Conservation (phyloP, 1,140 invertebrate genomes). For the Brevipalpus yothersi region DNA sequence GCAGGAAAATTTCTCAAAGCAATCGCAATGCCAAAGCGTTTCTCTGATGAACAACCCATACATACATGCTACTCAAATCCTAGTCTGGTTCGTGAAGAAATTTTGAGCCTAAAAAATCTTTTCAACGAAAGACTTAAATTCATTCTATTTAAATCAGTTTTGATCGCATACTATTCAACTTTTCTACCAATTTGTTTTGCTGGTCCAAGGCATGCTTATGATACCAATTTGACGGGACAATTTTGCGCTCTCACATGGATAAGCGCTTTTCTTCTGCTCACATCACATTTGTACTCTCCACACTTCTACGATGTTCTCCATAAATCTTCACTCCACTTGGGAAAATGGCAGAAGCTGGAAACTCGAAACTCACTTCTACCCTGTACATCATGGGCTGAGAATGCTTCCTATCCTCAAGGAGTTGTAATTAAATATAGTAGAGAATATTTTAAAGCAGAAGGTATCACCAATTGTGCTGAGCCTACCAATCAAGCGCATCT, state of each 20-base stretch:
- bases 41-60: conserved; percentile 1
- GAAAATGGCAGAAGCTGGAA: conserved; percentile 51
- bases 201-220: conserved; percentile 56
- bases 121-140: conserved; percentile 70
- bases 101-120: conserved; percentile 51
- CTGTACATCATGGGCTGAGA: conserved; percentile 22
- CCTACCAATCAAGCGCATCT: conserved; percentile 53
- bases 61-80: conserved; percentile 24
- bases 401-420: conserved; percentile 15
- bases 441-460: conserved; percentile 49
- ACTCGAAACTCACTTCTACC: conserved; percentile 32
- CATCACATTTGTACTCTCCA: conserved; percentile 44
- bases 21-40: conserved; percentile 3
- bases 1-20: not conserved
- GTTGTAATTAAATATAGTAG: conserved; percentile 50
- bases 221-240: conserved; percentile 52
- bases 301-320: conserved; percentile 69
- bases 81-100: conserved; percentile 46
- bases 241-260: conserved; percentile 57
- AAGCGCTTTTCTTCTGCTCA: conserved; percentile 51
- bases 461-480: conserved; percentile 44
- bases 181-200: conserved; percentile 72
- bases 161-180: conserved; percentile 69
- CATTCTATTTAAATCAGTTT: conserved; percentile 61
- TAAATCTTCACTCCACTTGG: conserved; percentile 61